Conservation (phyloP, 2,888 invertebrate species). For the Heliconius erato region DNA sequence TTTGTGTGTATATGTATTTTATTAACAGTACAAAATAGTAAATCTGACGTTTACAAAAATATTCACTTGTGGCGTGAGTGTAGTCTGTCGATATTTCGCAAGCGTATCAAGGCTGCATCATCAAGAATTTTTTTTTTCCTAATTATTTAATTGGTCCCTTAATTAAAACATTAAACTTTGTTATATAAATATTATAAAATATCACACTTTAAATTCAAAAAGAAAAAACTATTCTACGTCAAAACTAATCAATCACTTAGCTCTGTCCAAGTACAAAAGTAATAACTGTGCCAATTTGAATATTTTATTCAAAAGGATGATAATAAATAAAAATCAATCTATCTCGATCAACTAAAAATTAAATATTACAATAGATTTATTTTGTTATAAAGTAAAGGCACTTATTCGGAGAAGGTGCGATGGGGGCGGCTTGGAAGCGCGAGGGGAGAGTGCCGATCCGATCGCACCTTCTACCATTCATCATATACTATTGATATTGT, state of each 20-base stretch:
- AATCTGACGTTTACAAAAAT: conserved; percentile 73
- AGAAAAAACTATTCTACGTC: conserved; percentile 80
- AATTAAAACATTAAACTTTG: conserved; percentile 84
- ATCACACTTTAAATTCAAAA: conserved; percentile 86
- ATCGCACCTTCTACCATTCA: conserved; percentile 60
- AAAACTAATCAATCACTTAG: conserved; percentile 83
- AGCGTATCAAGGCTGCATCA: conserved; percentile 71
- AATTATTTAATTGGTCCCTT: conserved; percentile 86
- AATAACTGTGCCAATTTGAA: conserved; percentile 85
- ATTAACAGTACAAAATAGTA: conserved; percentile 76
- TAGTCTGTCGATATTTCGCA: conserved; percentile 75
- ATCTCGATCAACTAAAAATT: conserved; percentile 84
- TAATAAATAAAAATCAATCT: conserved; percentile 85
- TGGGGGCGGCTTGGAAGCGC: conserved; percentile 70
- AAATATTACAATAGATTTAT: conserved; percentile 83
- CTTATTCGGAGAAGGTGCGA: conserved; percentile 68
- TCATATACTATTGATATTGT: conserved; percentile 65
- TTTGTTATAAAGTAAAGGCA: conserved; percentile 82
- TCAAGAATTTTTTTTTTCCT: conserved; percentile 79
- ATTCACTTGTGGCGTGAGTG: conserved; percentile 68
- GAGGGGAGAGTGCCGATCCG: conserved; percentile 61
- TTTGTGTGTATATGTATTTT: conserved; percentile 67
- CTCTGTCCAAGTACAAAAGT: conserved; percentile 84
- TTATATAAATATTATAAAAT: conserved; percentile 86
- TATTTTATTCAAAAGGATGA: conserved; percentile 80